Evolutionary conservation across 2,888 invertebrate genomes (phyloP).

Genomic region (Keiferia lycopersicella): DNA sequence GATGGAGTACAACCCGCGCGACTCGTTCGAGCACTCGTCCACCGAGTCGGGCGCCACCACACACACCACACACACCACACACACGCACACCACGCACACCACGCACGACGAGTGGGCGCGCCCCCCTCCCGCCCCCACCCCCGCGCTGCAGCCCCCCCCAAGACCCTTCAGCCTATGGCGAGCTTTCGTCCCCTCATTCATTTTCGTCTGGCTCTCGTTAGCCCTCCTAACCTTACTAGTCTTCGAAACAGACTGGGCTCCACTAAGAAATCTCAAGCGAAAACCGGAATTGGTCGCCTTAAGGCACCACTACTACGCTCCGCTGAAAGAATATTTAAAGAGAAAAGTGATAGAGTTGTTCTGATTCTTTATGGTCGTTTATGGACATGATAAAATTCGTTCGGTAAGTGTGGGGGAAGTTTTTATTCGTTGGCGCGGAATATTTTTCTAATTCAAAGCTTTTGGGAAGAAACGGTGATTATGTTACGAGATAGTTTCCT

Average conservation of each 20-base stretch:
- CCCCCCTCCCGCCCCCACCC: slow-evolving; percentile 62
- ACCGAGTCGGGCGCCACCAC: slow-evolving; percentile 86
- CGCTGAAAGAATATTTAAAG: slow-evolving; percentile 88
- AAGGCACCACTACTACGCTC: slow-evolving; percentile 90
- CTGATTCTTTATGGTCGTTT: slow-evolving; percentile 63
- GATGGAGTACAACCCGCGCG: slow-evolving; percentile 84
- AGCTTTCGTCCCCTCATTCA: slow-evolving; percentile 89
- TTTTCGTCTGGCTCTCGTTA: slow-evolving; percentile 86
- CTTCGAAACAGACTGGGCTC: slow-evolving; percentile 89
- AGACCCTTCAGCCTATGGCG: slow-evolving; percentile 83
- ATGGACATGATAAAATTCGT: not conserved
- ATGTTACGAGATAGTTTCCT: not conserved
- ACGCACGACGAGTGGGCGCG: slow-evolving; percentile 32
- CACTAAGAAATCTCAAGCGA: slow-evolving; percentile 85
- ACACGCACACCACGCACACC: slow-evolving; percentile 40
- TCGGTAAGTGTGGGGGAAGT: slow-evolving; percentile 19
- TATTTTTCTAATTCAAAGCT: not conserved
- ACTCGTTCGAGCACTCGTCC: slow-evolving; percentile 82
- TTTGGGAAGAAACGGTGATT: not conserved
- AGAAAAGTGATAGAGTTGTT: slow-evolving; percentile 83
- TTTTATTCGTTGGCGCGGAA: slow-evolving; percentile 19
- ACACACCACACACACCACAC: slow-evolving; percentile 71
- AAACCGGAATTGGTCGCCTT: slow-evolving; percentile 89
- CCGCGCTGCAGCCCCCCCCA: slow-evolving; percentile 50
- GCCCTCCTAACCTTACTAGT: slow-evolving; percentile 85